These are phyloP conservation scores for Cotesia typhae DNA, from an alignment of 1,140 invertebrate species.

Conservation along the genomic window DNA sequence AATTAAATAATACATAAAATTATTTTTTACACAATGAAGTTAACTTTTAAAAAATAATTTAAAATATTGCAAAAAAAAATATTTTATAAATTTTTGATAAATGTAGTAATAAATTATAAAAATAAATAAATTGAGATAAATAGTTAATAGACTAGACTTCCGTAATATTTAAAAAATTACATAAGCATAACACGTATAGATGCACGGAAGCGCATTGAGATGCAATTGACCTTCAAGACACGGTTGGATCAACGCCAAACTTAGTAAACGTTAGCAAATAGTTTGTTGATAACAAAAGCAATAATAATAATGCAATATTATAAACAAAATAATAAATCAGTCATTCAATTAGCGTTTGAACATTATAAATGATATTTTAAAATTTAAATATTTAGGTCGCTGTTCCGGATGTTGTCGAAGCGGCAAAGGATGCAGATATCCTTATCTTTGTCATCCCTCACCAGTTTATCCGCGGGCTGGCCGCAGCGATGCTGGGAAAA, in stretches of 20 bases:
- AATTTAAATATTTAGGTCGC: slow-evolving; percentile 69
- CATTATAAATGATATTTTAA: too few species aligned
- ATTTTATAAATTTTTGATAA: too few species aligned
- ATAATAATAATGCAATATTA: slow-evolving; percentile 1
- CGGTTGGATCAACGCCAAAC: slow-evolving; percentile 15
- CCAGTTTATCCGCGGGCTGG: slow-evolving; percentile 79
- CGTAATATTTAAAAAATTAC: slow-evolving; percentile 6
- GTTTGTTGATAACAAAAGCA: neutral
- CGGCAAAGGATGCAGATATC: slow-evolving; percentile 80
- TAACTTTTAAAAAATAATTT: too few species aligned
- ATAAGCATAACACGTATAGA: slow-evolving; percentile 23
- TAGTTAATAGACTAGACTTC: slow-evolving; percentile 16
- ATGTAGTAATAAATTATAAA: too few species aligned
- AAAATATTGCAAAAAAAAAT: too few species aligned
- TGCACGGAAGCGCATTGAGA: slow-evolving; percentile 32
- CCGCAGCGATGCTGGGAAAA: slow-evolving; percentile 72
- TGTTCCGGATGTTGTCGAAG: slow-evolving; percentile 78
- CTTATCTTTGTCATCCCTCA: slow-evolving; percentile 88
- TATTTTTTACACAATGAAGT: neutral
- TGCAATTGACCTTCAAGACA: slow-evolving; percentile 27
- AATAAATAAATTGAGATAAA: neutral
- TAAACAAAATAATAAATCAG: too few species aligned
- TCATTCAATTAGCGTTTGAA: too few species aligned
- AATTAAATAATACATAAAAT: neutral
- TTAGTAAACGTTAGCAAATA: neutral